These are phyloP conservation scores for Drosophila aff. DNA, from an alignment of 1,140 invertebrate genomes.

Conservation along the genomic window DNA sequence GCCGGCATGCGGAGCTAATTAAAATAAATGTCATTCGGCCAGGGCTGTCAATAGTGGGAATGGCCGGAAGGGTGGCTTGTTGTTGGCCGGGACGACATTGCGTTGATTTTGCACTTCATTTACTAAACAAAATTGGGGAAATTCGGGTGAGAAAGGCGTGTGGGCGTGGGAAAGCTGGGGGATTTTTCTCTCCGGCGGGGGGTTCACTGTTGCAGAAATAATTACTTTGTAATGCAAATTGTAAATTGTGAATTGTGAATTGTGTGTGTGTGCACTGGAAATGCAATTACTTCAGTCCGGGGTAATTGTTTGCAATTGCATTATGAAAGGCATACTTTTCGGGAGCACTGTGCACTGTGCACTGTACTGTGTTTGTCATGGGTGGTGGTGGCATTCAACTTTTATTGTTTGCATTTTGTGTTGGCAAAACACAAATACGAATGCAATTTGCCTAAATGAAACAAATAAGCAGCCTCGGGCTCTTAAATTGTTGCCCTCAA, in stretches of 20 bases:
- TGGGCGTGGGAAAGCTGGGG: not conserved
- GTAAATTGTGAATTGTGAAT: slow-evolving; percentile 32
- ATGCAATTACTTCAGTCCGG: slow-evolving; percentile 69
- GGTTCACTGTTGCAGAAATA: slow-evolving; percentile 57
- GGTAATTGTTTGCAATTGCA: slow-evolving; percentile 72
- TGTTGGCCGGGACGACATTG: slow-evolving; percentile 32
- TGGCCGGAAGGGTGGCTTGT: slow-evolving; percentile 34
- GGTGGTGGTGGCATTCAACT: slow-evolving; percentile 17
- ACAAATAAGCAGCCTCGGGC: slow-evolving; percentile 26
- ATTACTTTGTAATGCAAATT: slow-evolving; percentile 77
- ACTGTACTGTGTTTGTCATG: slow-evolving; percentile 10
- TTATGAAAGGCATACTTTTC: slow-evolving; percentile 69
- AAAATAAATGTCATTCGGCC: slow-evolving; percentile 76
- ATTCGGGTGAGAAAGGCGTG: slow-evolving; percentile 1
- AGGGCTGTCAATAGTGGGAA: slow-evolving; percentile 56
- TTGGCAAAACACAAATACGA: slow-evolving; percentile 30
- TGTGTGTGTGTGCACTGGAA: slow-evolving; percentile 31
- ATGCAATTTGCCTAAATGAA: slow-evolving; percentile 19
- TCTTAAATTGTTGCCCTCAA: slow-evolving; percentile 2
- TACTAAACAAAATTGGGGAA: slow-evolving; percentile 46
- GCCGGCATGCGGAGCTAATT: slow-evolving; percentile 62
- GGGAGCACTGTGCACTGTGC: slow-evolving; percentile 9
- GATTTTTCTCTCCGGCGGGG: not conserved
- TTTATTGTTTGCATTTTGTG: slow-evolving; percentile 40
- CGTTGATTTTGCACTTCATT: slow-evolving; percentile 78